Evolutionary conservation across 1,140 invertebrate species (phyloP), one percentile per base, ranked within the genome.

Genomic region (Hyles euphorbiae): DNA sequence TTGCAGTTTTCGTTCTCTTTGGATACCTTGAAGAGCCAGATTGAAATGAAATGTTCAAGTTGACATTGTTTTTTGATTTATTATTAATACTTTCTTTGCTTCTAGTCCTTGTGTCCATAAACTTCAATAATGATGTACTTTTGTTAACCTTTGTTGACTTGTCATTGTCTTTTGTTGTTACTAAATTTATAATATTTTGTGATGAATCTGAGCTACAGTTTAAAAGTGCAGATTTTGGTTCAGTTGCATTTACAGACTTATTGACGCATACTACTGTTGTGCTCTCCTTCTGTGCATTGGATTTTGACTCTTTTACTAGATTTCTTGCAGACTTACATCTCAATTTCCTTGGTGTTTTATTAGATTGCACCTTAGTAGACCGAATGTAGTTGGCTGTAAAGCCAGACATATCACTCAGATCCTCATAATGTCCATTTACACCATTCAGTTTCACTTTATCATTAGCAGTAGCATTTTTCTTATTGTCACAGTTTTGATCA

Each of bases 371-470:
- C 65, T 88, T 88, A 3, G 86, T 87, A 7, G 86, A 88, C 11
- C 83, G 70, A 8, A 88, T 88, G 56, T 88, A 88, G 58, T 84
- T 88, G 3, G 86, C 86, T 49, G 86, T 88, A 43, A 88, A 83
- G 3, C 86, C 86, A 46, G 86, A 88, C 8, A 88, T 76, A 75
- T 88, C 86, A 78, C 86, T 88, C 4, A 81, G 56, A 46, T 88
- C 83, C 53, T 88, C 86, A 78, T 78, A 87, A 36, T 81, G 68
- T 9, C 77, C 83, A 68, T 87, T 84, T 22, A 61, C 58, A 6
- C 56, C 60, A 72, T 60, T 69, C 0, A 8, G 36, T 61, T 78
- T 81, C 33, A 53, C 36, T 56, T 60, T 43, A 36, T 55, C 45
- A 57, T 65, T 60, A 53, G 22, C 22, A 22, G 40, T 11, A 53